These are phyloP conservation scores for Indri indri DNA, from an alignment of 2,113 vertebrate species.

Conservation along the genomic window DNA sequence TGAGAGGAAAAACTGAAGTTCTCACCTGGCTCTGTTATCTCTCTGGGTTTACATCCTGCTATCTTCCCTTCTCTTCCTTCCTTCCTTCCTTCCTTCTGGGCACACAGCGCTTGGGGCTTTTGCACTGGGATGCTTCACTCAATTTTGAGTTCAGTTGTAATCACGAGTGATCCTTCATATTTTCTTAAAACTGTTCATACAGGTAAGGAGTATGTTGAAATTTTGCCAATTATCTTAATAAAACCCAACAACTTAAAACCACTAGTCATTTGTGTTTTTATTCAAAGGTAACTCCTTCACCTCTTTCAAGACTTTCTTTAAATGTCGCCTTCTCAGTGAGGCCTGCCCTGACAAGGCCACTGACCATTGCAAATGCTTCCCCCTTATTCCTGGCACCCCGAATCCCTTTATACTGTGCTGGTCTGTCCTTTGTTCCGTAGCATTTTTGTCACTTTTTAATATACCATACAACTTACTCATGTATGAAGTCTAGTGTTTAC, in stretches of 20 bases:
- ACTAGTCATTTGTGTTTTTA: slow-evolving; percentile 75
- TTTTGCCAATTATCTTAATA: slow-evolving; percentile 90
- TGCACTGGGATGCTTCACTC: neutral
- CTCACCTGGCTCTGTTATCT: neutral
- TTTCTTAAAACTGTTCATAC: slow-evolving; percentile 88
- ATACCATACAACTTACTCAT: neutral
- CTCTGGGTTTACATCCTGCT: neutral
- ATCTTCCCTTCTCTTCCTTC: neutral
- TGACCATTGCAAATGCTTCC: neutral
- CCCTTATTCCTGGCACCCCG: neutral
- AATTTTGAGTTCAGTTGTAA: slow-evolving; percentile 80
- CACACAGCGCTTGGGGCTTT: neutral
- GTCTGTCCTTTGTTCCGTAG: neutral
- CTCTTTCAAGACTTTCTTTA: neutral
- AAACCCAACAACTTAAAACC: slow-evolving; percentile 85
- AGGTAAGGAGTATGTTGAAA: slow-evolving; percentile 84
- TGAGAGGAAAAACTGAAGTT: neutral
- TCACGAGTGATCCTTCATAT: slow-evolving; percentile 85
- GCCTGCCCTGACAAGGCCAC: neutral
- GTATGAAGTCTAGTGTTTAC: neutral
- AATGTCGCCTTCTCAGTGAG: neutral
- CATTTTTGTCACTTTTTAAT: neutral
- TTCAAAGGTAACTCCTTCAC: slow-evolving; percentile 50
- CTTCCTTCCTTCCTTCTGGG: neutral
- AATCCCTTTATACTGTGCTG: neutral